phyloP scores from a whole-genome alignment of 2,797 vertebrate genomes.

The Acridotheres tristis region DNA sequence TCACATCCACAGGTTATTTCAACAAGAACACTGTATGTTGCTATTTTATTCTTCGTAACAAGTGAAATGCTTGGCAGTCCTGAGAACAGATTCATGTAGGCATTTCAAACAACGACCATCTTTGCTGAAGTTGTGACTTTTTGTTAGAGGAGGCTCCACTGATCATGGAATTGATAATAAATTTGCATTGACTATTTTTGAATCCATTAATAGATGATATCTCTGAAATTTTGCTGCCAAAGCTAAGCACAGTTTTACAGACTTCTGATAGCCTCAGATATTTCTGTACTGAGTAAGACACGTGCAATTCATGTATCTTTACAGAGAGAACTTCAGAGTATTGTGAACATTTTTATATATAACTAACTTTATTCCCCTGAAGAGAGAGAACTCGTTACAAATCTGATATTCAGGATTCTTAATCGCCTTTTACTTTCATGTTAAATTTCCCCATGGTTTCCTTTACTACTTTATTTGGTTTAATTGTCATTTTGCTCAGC shows the following conservation, averaged over 20 bases:
- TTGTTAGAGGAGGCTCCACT: neutral
- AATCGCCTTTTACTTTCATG: neutral
- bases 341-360: neutral
- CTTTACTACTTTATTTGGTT: neutral
- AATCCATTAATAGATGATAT: neutral
- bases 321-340: neutral
- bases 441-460: conserved; percentile 17
- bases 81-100: neutral
- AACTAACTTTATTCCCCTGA: neutral
- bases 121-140: neutral
- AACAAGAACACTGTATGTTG: neutral
- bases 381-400: neutral
- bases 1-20: neutral
- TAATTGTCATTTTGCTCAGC: neutral
- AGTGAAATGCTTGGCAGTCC: neutral
- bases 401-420: neutral
- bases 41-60: neutral
- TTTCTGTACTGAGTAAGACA: neutral
- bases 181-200: neutral
- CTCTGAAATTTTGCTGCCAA: neutral
- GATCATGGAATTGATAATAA: neutral
- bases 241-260: neutral
- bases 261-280: neutral
- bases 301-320: neutral
- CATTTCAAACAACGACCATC: neutral